A percentile compares a stretch with the other conserved stretches of the same genome.
Conservation (phyloP, 2,113 vertebrate species). For the Onychostoma macrolepis region DNA sequence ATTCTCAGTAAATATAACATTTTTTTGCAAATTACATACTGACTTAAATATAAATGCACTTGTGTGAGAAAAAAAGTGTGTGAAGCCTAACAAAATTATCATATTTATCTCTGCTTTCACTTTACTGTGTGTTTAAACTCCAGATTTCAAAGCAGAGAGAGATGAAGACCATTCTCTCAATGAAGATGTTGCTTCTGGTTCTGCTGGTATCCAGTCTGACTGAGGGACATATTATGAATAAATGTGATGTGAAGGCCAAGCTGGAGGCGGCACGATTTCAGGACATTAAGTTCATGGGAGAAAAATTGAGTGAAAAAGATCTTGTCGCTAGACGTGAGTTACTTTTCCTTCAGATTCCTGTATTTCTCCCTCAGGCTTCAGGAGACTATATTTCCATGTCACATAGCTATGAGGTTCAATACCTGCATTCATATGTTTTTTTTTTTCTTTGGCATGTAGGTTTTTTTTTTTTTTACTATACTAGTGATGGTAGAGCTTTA, state of each 20-base stretch:
- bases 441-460: not conserved
- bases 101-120: not conserved
- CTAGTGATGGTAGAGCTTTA: too few relatives aligned
- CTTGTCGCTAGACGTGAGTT: not conserved
- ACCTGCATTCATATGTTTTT: not conserved
- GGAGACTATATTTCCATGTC: not conserved
- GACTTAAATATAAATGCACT: not conserved
- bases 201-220: not conserved
- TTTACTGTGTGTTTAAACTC: not conserved
- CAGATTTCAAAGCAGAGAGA: not conserved
- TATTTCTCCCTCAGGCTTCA: not conserved
- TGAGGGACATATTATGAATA: not conserved
- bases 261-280: not conserved
- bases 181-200: not conserved
- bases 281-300: not conserved
- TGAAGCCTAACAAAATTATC: not conserved
- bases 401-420: not conserved
- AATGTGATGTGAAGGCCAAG: not conserved
- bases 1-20: not conserved
- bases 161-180: not conserved
- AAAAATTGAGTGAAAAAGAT: not conserved
- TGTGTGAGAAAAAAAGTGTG: not conserved
- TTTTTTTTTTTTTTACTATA: too few relatives aligned
- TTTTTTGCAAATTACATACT: not conserved
- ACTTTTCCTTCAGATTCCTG: not conserved